Conservation (phyloP, 2,113 vertebrate genomes). For the Platichthys stellatus region DNA sequence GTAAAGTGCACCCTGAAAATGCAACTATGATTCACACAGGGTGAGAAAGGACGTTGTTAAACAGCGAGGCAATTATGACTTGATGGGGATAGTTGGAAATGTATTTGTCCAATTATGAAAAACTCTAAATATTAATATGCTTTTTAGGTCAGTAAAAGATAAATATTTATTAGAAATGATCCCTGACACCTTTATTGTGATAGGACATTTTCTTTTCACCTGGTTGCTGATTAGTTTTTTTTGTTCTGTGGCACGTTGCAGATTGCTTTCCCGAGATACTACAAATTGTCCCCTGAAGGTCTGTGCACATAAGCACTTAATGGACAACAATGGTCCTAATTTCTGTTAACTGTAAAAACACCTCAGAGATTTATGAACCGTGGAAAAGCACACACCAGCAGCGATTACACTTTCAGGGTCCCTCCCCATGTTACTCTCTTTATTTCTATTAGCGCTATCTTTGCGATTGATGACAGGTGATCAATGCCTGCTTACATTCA, state of each 20-base stretch:
- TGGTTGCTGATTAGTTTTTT: conserved; percentile 39
- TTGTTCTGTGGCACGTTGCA: conserved; percentile 30
- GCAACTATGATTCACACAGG: not conserved
- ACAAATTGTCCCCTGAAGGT: conserved; percentile 61
- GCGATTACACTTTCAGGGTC: conserved; percentile 18
- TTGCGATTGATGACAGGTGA: conserved; percentile 57
- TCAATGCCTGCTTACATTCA: conserved; percentile 62
- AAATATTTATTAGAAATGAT: conserved; percentile 31
- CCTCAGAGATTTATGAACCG: conserved; percentile 53
- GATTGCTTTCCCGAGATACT: conserved; percentile 43
- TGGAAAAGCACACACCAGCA: conserved; percentile 21
- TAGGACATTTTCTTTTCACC: conserved; percentile 20
- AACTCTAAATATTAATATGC: not conserved
- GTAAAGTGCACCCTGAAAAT: not conserved
- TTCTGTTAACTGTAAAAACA: conserved; percentile 65
- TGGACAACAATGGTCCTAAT: conserved; percentile 65
- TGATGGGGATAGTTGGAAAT: not conserved
- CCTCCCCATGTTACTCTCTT: conserved; percentile 30
- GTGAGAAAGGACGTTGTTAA: not conserved
- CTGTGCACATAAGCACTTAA: conserved; percentile 53
- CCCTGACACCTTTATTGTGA: conserved; percentile 20
- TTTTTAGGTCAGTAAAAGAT: conserved; percentile 21
- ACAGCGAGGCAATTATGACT: not conserved
- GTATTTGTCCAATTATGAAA: conserved; percentile 11
- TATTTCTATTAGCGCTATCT: conserved; percentile 55